Conservation (phyloP, 1,140 invertebrate genomes). For the Tetramorium parvispinum region DNA sequence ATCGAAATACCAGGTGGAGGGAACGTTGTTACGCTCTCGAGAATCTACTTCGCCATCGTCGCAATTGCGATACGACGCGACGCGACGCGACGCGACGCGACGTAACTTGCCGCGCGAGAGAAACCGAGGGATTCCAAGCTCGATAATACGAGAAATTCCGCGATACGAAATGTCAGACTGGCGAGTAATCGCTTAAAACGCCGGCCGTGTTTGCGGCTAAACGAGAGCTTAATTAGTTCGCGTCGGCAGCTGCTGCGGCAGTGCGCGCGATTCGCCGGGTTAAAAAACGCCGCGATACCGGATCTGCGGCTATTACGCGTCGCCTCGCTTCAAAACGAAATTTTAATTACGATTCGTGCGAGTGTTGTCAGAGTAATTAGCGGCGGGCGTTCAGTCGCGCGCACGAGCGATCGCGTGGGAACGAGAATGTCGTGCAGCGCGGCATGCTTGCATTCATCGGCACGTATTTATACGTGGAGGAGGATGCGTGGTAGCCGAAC, state of each 20-base stretch:
- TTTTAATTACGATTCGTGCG: slow-evolving; percentile 72
- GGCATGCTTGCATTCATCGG: background rate
- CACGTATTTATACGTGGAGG: background rate
- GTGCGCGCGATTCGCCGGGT: slow-evolving; percentile 21
- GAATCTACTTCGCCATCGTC: background rate
- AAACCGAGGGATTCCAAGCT: background rate
- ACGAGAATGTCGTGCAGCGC: background rate
- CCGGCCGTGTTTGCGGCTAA: slow-evolving; percentile 65
- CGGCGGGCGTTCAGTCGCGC: slow-evolving; percentile 48
- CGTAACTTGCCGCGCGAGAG: background rate
- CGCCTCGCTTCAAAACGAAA: slow-evolving; percentile 63
- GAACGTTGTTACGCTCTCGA: background rate
- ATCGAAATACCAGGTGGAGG: background rate
- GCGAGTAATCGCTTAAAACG: slow-evolving; percentile 67
- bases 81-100: background rate
- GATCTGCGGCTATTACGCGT: slow-evolving; percentile 67
- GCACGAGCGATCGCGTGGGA: slow-evolving; percentile 33
- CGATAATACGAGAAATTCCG: slow-evolving; percentile 52
- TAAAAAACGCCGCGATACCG: slow-evolving; percentile 73
- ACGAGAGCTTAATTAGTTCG: slow-evolving; percentile 75
- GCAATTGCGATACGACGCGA: too few relatives aligned
- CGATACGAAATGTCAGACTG: background rate
- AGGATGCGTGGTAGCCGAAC: background rate
- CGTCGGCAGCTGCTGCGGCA: slow-evolving; percentile 66
- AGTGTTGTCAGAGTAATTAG: slow-evolving; percentile 69